Evolutionary conservation across 1,140 invertebrate genomes (phyloP).

Genomic region (Formica selysi): DNA sequence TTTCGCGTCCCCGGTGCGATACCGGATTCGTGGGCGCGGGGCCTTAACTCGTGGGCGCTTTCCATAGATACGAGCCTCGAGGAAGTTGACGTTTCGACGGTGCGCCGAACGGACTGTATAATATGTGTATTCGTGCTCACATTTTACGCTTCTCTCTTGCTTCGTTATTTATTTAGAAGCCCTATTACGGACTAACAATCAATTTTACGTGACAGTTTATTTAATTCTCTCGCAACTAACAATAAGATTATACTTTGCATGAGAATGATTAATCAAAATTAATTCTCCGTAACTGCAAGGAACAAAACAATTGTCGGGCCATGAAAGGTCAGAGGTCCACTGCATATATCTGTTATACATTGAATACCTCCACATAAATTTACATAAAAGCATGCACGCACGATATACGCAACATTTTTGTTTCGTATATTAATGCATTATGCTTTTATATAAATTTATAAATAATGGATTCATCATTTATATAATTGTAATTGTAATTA

Average conservation of each 20-base stretch:
- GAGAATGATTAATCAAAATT: constrained; percentile 44
- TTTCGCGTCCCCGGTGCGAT: constrained; percentile 20
- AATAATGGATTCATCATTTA: background rate
- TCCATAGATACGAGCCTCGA: background rate
- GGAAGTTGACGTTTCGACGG: constrained; percentile 19
- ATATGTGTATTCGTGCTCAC: background rate
- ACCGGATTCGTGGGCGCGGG: background rate
- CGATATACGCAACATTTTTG: background rate
- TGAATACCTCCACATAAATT: constrained; percentile 2
- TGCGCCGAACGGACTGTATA: background rate
- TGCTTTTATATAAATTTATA: constrained; percentile 9
- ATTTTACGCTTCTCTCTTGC: background rate
- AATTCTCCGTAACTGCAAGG: background rate
- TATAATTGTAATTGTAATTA: no score
- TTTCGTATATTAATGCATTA: background rate
- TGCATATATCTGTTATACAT: background rate
- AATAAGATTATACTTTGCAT: background rate
- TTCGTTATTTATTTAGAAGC: background rate
- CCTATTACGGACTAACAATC: background rate
- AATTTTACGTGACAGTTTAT: background rate
- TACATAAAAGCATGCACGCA: constrained; percentile 12
- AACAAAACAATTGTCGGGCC: background rate
- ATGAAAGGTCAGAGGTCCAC: background rate
- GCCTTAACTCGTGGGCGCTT: background rate
- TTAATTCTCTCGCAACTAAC: background rate